These are phyloP conservation scores for rat (Rattus norvegicus) DNA, from an alignment of 2,113 vertebrate genomes.

Conservation along the genomic window GRCr8 NC_086027.1:40469501-40470000, in stretches of 20 bases:
- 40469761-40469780: not conserved
- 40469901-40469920: not conserved
- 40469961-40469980: not conserved
- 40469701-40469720: not conserved
- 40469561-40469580: too few relatives aligned
- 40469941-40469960: not conserved
- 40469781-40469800: not conserved
- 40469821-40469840: not conserved
- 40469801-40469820: not conserved
- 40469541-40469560: not conserved
- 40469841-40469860: not conserved
- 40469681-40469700: not conserved
- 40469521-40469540: slow-evolving; percentile 4
- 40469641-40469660: too few relatives aligned
- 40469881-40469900: not conserved
- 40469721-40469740: not conserved
- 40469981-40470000: slow-evolving; percentile 4
- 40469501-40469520: not conserved
- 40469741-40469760: not conserved
- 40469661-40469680: not conserved
- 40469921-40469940: not conserved
- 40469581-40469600: too few relatives aligned
- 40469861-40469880: not conserved
- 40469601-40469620: too few relatives aligned
- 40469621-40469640: too few relatives aligned